Evolutionary conservation across 2,888 invertebrate genomes (phyloP).

Genomic region (Drosophila meridiana): DNA sequence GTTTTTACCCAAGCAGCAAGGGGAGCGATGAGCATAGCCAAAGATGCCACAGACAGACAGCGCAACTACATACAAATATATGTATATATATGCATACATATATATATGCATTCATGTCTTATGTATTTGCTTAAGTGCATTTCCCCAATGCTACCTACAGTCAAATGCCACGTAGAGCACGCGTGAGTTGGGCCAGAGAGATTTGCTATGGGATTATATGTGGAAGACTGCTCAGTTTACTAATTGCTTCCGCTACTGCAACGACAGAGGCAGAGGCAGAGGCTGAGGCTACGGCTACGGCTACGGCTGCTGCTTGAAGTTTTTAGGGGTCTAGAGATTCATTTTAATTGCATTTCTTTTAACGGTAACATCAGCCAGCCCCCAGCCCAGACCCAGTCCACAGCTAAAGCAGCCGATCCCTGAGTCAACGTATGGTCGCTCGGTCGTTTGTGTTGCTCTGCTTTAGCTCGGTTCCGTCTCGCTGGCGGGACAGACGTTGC

Average conservation of each 20-base stretch:
- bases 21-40: constrained; percentile 25
- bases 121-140: constrained; percentile 59
- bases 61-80: constrained; percentile 10
- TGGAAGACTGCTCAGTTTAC: constrained; percentile 78
- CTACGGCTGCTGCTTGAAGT: constrained; percentile 49
- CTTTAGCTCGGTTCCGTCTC: constrained; percentile 38
- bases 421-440: constrained; percentile 40
- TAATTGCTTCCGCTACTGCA: constrained; percentile 83
- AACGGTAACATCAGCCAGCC: constrained; percentile 70
- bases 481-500: constrained; percentile 49
- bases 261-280: neutral
- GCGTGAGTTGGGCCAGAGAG: constrained; percentile 59
- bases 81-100: neutral
- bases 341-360: constrained; percentile 81
- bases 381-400: constrained; percentile 20
- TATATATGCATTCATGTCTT: constrained; percentile 14
- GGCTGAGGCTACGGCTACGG: constrained; percentile 2
- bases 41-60: constrained; percentile 31
- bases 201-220: constrained; percentile 73
- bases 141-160: constrained; percentile 29
- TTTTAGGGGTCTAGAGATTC: constrained; percentile 77
- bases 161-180: constrained; percentile 76
- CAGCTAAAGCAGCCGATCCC: constrained; percentile 14
- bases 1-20: neutral
- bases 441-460: constrained; percentile 7